A percentile compares a stretch with the other conserved stretches of the same genome.
These are phyloP conservation scores for Lucilia sericata DNA, from an alignment of 1,140 invertebrate genomes.

Conservation along the genomic window DNA sequence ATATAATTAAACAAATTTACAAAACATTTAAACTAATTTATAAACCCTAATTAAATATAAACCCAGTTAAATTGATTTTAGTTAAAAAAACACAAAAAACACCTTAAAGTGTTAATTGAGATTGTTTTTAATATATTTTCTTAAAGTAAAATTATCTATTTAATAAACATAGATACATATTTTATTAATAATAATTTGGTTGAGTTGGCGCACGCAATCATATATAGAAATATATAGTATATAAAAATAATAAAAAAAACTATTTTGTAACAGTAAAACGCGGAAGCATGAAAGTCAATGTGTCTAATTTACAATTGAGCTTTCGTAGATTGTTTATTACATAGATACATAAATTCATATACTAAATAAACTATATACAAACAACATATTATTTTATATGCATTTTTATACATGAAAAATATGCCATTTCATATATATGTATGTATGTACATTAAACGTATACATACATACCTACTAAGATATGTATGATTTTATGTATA, in stretches of 20 bases:
- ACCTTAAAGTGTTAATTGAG: background rate
- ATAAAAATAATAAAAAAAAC: too few relatives aligned
- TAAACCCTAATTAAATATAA: too few relatives aligned
- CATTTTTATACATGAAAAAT: background rate
- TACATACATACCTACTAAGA: too few relatives aligned
- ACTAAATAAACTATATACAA: background rate
- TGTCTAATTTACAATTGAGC: background rate
- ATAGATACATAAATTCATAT: background rate
- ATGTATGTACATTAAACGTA: too few relatives aligned
- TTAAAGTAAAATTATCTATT: background rate
- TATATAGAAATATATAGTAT: background rate
- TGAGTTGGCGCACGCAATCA: background rate
- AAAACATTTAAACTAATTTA: too few relatives aligned
- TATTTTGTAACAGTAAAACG: slow-evolving; percentile 7
- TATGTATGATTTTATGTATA: too few relatives aligned
- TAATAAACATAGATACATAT: background rate
- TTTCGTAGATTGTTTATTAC: background rate
- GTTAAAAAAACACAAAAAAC: background rate
- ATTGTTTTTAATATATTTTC: background rate
- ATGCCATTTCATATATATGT: background rate
- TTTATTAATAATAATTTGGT: background rate
- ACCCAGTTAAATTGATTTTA: background rate
- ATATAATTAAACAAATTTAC: too few relatives aligned
- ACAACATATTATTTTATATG: background rate
- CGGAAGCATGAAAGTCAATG: slow-evolving; percentile 5